Evolutionary conservation across 2,888 invertebrate genomes (phyloP).

Genomic region (Adineta ricciae): DNA sequence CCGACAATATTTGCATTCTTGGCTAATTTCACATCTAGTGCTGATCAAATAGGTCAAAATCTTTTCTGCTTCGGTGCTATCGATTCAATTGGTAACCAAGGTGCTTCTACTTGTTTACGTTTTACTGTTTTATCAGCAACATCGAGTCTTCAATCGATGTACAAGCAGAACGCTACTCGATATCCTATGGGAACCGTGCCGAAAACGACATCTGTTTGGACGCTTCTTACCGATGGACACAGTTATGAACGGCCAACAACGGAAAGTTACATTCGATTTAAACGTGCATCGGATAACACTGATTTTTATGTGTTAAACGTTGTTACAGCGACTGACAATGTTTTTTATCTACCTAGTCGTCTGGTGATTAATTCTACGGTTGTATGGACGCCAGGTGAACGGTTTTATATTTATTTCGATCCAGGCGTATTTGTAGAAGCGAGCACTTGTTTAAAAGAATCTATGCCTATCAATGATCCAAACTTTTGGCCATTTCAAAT

Average conservation of each 20-base stretch:
- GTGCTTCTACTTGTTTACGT: not conserved
- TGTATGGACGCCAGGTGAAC: not conserved
- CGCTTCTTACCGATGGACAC: not conserved
- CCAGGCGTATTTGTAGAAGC: not conserved
- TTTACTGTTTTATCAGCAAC: not conserved
- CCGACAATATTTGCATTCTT: not conserved
- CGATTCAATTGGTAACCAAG: not conserved
- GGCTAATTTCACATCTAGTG: not conserved
- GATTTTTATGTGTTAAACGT: not conserved
- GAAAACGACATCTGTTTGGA: not conserved
- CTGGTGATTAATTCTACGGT: not conserved
- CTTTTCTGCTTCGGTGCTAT: not conserved
- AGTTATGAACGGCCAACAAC: not conserved
- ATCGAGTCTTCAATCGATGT: not conserved
- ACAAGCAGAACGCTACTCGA: not conserved
- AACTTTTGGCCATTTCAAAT: not conserved
- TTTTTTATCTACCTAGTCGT: not conserved
- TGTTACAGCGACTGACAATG: not conserved
- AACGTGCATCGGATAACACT: not conserved
- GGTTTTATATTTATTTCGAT: not conserved
- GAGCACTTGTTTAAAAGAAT: not conserved
- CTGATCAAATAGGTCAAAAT: not conserved
- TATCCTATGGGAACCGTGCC: not conserved
- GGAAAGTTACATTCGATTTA: not conserved
- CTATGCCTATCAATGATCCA: not conserved